phyloP scores from a whole-genome alignment of 2,888 invertebrate species.

The Smittia sp. region DNA sequence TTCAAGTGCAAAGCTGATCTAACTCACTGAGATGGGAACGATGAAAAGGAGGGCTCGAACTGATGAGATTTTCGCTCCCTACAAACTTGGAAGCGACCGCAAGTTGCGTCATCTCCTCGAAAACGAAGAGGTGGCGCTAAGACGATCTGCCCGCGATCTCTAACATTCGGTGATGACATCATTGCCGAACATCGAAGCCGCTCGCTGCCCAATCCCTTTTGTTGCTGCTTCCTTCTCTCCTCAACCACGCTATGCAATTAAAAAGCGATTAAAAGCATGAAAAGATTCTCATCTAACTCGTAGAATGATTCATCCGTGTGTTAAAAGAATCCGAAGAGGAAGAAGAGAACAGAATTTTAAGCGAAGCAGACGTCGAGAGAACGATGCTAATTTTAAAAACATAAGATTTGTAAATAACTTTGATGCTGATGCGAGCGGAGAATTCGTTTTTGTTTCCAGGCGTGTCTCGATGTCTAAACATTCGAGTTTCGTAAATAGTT shows the following conservation, averaged over 20 bases:
- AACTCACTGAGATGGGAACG: no score
- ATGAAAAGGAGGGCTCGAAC: no score
- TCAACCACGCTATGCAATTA: slow-evolving; percentile 1
- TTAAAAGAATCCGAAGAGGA: not conserved
- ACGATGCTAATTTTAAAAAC: not conserved
- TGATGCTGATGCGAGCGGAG: not conserved
- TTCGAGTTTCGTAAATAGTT: not conserved
- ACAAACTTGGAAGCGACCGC: no score
- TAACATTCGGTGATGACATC: not conserved
- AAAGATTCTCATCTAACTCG: not conserved
- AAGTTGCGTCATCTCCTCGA: no score
- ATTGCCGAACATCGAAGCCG: not conserved
- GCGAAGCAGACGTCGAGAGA: not conserved
- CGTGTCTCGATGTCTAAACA: not conserved
- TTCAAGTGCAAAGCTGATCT: no score
- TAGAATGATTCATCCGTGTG: slow-evolving; percentile 7
- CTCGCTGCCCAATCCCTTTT: not conserved
- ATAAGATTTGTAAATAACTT: not conserved
- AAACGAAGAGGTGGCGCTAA: no score
- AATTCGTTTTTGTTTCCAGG: not conserved
- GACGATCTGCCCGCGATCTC: no score
- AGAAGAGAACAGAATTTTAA: not conserved
- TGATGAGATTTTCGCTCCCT: no score
- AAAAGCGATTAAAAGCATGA: slow-evolving; percentile 21
- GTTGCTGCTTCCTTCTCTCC: not conserved